These are phyloP conservation scores for Meganola albula DNA, from an alignment of 2,888 invertebrate genomes.

Conservation along the genomic window DNA sequence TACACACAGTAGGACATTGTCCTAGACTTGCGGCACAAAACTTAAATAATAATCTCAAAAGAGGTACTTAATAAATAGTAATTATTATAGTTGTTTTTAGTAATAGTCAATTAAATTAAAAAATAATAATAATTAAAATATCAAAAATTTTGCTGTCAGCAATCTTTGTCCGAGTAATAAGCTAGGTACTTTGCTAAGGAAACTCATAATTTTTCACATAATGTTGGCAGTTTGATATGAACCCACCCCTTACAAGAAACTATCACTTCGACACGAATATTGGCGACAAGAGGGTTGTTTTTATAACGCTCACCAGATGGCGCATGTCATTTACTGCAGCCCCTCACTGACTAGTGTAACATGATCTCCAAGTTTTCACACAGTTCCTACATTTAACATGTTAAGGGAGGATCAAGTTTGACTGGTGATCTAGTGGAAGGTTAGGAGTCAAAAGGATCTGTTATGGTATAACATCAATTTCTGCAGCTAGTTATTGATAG, in stretches of 20 bases:
- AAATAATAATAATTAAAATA: no score
- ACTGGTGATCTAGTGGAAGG: constrained; percentile 47
- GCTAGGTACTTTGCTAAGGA: no score
- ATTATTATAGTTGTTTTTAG: no score
- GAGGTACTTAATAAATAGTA: no score
- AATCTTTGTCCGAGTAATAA: no score
- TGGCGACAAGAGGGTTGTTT: constrained; percentile 63
- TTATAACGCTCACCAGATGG: constrained; percentile 71
- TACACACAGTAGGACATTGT: no score
- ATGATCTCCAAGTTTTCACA: constrained; percentile 24
- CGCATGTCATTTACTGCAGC: constrained; percentile 69
- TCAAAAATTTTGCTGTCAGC: no score
- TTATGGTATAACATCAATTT: constrained; percentile 62
- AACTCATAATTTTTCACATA: no score
- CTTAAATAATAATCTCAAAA: no score
- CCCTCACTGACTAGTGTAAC: constrained; percentile 34
- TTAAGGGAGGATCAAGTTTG: constrained; percentile 26
- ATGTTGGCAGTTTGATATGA: constrained; percentile 32
- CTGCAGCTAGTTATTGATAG: constrained; percentile 57
- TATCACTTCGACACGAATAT: constrained; percentile 59
- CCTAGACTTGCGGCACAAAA: no score
- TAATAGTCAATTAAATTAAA: no score
- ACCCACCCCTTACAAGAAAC: constrained; percentile 61
- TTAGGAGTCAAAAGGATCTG: constrained; percentile 71
- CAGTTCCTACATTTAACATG: background rate